These are phyloP conservation scores for Zaprionus ghesquierei DNA, from an alignment of 1,140 invertebrate genomes.

Conservation along the genomic window DNA sequence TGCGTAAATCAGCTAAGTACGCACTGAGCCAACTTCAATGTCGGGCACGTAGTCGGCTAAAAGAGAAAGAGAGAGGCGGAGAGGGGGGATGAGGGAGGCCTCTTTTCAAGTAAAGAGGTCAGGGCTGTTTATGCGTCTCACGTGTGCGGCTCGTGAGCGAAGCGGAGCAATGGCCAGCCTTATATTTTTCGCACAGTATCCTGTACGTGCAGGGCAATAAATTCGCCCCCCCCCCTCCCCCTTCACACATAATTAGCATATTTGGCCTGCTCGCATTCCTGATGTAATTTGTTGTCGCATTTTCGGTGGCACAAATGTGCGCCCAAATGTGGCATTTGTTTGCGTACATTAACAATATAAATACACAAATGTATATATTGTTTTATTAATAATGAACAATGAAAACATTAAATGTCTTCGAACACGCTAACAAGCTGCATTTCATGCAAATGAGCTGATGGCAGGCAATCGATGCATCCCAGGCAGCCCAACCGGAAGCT, in stretches of 20 bases:
- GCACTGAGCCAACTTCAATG: slow-evolving; percentile 60
- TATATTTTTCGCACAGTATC: neutral
- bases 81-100: slow-evolving; percentile 35
- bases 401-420: slow-evolving; percentile 8
- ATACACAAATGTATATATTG: slow-evolving; percentile 12
- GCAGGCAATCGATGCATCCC: slow-evolving; percentile 15
- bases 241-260: slow-evolving; percentile 20
- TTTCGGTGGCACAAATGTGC: neutral
- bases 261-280: neutral
- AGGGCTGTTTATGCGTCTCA: slow-evolving; percentile 41
- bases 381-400: slow-evolving; percentile 31
- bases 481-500: slow-evolving; percentile 44
- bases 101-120: slow-evolving; percentile 49
- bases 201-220: slow-evolving; percentile 17
- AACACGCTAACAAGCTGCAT: slow-evolving; percentile 12
- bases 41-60: slow-evolving; percentile 65
- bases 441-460: slow-evolving; percentile 23
- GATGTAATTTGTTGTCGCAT: slow-evolving; percentile 7
- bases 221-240: neutral
- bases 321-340: neutral
- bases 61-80: slow-evolving; percentile 17
- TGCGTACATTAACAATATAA: neutral
- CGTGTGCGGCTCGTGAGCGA: neutral
- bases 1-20: slow-evolving; percentile 5
- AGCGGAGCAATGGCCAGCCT: slow-evolving; percentile 17